Base-by-base conservation (phyloP, 1,140 invertebrate species). In the Polypedilum vanderplanki region DNA sequence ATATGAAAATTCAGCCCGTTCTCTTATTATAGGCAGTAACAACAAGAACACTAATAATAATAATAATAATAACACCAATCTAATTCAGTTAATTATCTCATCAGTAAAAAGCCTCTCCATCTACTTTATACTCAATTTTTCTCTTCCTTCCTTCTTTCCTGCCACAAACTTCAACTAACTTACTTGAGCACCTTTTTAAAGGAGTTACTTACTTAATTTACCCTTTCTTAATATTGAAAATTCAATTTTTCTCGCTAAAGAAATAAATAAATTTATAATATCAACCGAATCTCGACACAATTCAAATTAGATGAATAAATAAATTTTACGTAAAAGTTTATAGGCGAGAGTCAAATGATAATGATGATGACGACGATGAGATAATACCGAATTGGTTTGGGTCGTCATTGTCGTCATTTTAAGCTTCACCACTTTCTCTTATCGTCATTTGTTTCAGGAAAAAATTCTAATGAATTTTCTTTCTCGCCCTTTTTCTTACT, bases 51-150 rank as follows among this genome's bases (percentile, higher is more conserved):
- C n/a, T n/a, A 12, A 57, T 12, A 57, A 57, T 15, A 57, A 57
- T 57, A 57, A 57, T n/a, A 57, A 57, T 57, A 57, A 57, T 57
- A 57, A 57, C 46, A 57, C 46, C 65, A 18, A 70, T 70, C 65
- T 17, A 70, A 70, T 70, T 70, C 20, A 20, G 65, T 70, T 70
- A 70, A 70, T 70, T 70, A 70, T 70, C 65, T 70, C 65, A 70
- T 70, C 65, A 70, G 20, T 12, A 57, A 22, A 18, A 9, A 20
- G 65, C 65, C 10, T 70, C n/a, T 17, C 46, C 10, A 33, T 33
- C 24, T 33, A 33, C 24, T 33, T 33, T 3, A 33, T 33, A 33
- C 5, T 33, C 46, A 57, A n/a, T 57, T n/a, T 57, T 12, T n/a
- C 12, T 15, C 46, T 57, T n/a, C 8, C 46, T 57, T 57, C 46